A percentile compares a stretch with the other conserved stretches of the same genome.
These are phyloP conservation scores for Caenorhabditis sp. DNA, from an alignment of 2,888 invertebrate species.

Conservation along the genomic window DNA sequence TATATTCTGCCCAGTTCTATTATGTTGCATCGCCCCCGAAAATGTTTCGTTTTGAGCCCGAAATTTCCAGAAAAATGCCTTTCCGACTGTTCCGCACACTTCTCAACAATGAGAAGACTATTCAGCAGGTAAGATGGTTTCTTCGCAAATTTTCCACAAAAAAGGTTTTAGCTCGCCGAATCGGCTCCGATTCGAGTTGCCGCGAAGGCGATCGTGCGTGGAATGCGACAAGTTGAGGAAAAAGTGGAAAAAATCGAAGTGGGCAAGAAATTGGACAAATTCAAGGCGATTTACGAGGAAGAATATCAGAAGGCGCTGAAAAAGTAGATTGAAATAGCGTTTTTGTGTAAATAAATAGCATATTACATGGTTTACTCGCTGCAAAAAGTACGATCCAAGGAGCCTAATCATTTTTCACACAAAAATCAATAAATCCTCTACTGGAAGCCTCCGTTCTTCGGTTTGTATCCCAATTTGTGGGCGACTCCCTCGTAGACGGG, in stretches of 20 bases:
- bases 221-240: conserved; percentile 59
- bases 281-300: conserved; percentile 60
- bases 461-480: conserved; percentile 71
- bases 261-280: conserved; percentile 47
- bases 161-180: conserved; percentile 60
- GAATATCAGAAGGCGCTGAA: conserved; percentile 67
- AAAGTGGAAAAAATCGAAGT: conserved; percentile 56
- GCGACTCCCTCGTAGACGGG: conserved; percentile 77
- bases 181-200: conserved; percentile 60
- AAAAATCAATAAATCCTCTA: conserved; percentile 30
- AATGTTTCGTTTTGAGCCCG: too few relatives aligned
- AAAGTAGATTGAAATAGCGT: conserved; percentile 1
- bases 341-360: background rate
- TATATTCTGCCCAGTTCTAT: too few relatives aligned
- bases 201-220: conserved; percentile 65
- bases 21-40: too few relatives aligned
- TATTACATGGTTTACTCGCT: background rate
- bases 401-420: background rate
- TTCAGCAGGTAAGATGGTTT: conserved; percentile 51
- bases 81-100: conserved; percentile 57
- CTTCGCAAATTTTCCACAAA: conserved; percentile 3
- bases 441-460: conserved; percentile 73
- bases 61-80: conserved; percentile 48
- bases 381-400: background rate
- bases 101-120: conserved; percentile 64